These are phyloP conservation scores for Psilopsiagon aurifrons DNA, from an alignment of 2,113 vertebrate species.

Conservation along the genomic window DNA sequence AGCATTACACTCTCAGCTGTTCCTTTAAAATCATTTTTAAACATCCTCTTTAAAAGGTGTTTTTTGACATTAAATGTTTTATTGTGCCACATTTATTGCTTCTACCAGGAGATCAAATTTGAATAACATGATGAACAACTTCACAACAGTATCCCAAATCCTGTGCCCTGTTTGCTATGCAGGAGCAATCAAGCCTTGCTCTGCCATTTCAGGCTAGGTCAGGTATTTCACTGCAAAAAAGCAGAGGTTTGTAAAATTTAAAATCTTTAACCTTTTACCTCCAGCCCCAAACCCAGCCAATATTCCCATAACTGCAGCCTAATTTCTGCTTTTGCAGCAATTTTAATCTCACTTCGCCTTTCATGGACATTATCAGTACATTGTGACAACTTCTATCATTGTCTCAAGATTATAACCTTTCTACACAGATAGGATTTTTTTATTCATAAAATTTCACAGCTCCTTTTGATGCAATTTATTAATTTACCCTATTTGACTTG, in stretches of 20 bases:
- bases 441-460: neutral
- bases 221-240: neutral
- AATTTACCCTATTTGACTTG: neutral
- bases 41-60: neutral
- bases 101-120: neutral
- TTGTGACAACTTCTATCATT: neutral
- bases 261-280: neutral
- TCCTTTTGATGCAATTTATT: neutral
- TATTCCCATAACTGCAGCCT: neutral
- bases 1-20: neutral
- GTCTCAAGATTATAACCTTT: neutral
- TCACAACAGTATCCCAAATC: neutral
- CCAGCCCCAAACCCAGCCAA: neutral
- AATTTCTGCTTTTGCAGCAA: neutral
- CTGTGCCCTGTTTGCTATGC: fast-evolving
- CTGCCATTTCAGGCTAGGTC: neutral
- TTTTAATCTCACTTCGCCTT: neutral
- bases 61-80: neutral
- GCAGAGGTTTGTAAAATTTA: neutral
- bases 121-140: neutral
- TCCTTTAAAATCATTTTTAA: neutral
- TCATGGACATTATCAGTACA: neutral
- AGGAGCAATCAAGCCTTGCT: neutral
- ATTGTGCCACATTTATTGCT: neutral
- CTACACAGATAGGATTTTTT: neutral